These are phyloP conservation scores for Passerina amoena DNA, from an alignment of 2,113 vertebrate species.

Conservation along the genomic window DNA sequence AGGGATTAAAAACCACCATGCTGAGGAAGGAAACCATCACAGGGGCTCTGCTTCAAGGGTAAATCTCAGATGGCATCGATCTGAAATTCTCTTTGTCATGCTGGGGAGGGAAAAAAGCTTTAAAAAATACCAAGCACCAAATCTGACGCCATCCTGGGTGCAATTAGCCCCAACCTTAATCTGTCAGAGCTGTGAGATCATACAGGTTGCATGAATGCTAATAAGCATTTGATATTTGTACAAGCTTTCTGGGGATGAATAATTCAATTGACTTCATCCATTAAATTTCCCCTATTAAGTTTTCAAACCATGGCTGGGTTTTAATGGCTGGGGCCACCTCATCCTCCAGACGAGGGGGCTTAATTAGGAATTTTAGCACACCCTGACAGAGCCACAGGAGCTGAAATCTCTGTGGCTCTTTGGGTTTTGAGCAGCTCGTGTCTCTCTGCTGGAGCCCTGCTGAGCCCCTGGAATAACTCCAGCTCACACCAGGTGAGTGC, in stretches of 20 bases:
- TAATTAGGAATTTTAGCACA: background rate
- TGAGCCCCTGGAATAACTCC: background rate
- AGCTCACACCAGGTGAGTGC: background rate
- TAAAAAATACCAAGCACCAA: background rate
- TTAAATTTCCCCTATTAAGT: constrained; percentile 6
- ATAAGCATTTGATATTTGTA: constrained; percentile 28
- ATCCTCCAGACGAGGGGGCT: background rate
- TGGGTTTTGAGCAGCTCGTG: background rate
- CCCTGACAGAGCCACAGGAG: background rate
- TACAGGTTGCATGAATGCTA: background rate
- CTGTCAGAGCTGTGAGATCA: background rate
- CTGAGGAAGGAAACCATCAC: background rate
- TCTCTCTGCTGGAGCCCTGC: background rate
- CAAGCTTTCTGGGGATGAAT: constrained; percentile 34
- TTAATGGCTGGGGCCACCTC: background rate
- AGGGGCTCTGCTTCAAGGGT: background rate
- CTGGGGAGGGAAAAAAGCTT: background rate
- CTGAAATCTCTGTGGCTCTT: background rate
- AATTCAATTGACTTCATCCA: constrained; percentile 47
- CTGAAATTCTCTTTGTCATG: background rate
- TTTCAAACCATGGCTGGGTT: background rate
- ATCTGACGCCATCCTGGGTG: background rate
- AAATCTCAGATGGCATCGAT: background rate
- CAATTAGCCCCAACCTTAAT: background rate
- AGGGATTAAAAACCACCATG: background rate